Percentiles rank a stretch among this genome's conserved stretches.
Evolutionary conservation across 2,797 vertebrate genomes (phyloP).

Genomic region (Sternarchorhynchus goeldii): DNA sequence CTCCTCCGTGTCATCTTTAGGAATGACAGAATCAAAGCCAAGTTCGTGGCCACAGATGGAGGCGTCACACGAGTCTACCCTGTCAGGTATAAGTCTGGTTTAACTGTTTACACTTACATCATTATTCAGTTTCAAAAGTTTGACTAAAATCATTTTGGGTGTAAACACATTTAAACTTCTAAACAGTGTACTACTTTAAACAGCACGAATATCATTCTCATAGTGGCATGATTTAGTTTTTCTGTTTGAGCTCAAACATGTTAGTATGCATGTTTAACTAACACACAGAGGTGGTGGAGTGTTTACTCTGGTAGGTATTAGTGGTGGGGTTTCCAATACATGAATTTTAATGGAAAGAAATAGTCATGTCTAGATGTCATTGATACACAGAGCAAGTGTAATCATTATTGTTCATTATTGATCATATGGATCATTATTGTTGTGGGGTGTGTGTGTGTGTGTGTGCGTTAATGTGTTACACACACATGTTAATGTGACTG

Average conservation of each 20-base stretch:
- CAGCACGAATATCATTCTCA: background rate
- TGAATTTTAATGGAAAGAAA: no score
- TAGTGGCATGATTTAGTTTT: conserved; percentile 2
- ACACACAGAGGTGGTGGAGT: background rate
- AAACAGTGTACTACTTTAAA: background rate
- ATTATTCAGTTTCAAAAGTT: background rate
- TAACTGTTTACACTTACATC: conserved; percentile 17
- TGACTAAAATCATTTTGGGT: background rate
- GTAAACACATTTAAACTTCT: conserved; percentile 1
- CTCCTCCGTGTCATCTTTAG: conserved; percentile 70
- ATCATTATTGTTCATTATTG: no score
- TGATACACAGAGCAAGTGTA: no score
- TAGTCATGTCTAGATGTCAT: no score
- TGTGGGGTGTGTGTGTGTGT: background rate
- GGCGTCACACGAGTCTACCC: conserved; percentile 95
- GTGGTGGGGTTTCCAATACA: background rate
- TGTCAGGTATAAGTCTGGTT: conserved; percentile 82
- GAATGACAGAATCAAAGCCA: conserved; percentile 78
- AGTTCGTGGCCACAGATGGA: conserved; percentile 94
- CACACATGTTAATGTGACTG: no score
- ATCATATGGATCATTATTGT: no score
- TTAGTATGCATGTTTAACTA: conserved; percentile 12
- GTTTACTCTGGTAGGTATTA: background rate
- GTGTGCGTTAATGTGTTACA: conserved; percentile 49
- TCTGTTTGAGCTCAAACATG: background rate